A percentile compares a stretch with the other conserved stretches of the same genome.
Conservation (phyloP, 2,888 invertebrate species). For the Beris morrisii region DNA sequence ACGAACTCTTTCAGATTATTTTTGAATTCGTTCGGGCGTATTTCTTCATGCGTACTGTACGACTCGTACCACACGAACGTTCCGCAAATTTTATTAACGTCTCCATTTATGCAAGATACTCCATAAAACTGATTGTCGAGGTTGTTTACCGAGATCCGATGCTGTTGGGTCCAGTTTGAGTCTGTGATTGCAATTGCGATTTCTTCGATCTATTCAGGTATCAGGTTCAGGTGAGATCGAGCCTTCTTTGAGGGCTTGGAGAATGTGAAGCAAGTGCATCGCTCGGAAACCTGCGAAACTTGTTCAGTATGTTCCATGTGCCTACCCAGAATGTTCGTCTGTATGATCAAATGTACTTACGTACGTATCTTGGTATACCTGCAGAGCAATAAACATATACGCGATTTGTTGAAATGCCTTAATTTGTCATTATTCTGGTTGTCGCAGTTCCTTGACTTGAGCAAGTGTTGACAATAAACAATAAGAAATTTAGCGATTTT, state of each 20-base stretch:
- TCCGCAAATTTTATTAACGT: conserved; percentile 20
- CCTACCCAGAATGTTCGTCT: too few species aligned
- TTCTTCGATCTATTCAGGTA: conserved; percentile 13
- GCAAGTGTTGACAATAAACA: too few species aligned
- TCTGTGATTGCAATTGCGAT: conserved; percentile 20
- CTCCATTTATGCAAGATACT: conserved; percentile 27
- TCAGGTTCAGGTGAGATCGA: conserved; percentile 24
- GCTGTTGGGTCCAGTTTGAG: conserved; percentile 9
- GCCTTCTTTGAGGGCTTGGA: conserved; percentile 19
- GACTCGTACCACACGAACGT: conserved; percentile 7
- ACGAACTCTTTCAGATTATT: not conserved
- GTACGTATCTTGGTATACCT: conserved; percentile 10
- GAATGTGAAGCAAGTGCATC: conserved; percentile 23
- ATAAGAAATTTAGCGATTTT: too few species aligned
- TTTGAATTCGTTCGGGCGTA: too few species aligned
- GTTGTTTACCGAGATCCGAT: conserved; percentile 4
- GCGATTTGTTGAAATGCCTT: conserved; percentile 28
- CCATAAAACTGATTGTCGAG: conserved; percentile 10
- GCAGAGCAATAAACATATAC: conserved; percentile 6
- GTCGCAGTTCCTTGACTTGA: too few species aligned
- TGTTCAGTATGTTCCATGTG: conserved; percentile 3
- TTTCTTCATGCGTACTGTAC: not conserved
- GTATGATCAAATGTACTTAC: too few species aligned
- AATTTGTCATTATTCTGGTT: conserved; percentile 19
- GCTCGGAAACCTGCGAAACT: conserved; percentile 1